Conservation (phyloP, 2,797 vertebrate species). For the Tolypeutes matacus region DNA sequence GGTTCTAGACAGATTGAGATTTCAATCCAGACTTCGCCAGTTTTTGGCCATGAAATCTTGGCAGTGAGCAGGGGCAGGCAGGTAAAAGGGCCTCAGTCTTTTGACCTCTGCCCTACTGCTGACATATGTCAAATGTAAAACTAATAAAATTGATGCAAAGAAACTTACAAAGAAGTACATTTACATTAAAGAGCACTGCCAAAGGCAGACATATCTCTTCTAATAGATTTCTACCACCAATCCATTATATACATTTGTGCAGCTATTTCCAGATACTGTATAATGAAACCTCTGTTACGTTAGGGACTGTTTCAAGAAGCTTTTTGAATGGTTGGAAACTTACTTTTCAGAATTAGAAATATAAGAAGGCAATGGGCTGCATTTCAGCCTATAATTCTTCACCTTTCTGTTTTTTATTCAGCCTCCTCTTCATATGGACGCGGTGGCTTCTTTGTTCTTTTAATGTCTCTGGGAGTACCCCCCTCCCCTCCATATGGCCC, state of each 20-base stretch:
- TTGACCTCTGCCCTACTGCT: not conserved
- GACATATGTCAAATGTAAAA: not conserved
- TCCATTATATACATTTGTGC: not conserved
- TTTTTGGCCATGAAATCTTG: no score
- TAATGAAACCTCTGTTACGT: not conserved
- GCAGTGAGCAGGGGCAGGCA: no score
- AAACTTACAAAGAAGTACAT: not conserved
- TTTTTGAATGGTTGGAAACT: not conserved
- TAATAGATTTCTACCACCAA: not conserved
- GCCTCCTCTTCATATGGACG: not conserved
- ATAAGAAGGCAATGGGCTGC: not conserved
- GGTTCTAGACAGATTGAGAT: no score
- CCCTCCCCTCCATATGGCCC: not conserved
- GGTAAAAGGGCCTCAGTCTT: not conserved
- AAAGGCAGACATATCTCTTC: not conserved
- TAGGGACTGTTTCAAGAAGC: not conserved
- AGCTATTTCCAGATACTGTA: not conserved
- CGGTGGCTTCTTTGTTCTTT: not conserved
- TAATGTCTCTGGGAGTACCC: not conserved
- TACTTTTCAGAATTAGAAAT: slow-evolving; percentile 19
- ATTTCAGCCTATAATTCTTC: not conserved
- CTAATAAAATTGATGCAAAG: not conserved
- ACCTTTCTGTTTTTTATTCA: not conserved
- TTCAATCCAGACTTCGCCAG: no score
- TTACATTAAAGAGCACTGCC: not conserved